Conservation (phyloP, 2,888 invertebrate species). For the Gastracanthus pulcherrimus region DNA sequence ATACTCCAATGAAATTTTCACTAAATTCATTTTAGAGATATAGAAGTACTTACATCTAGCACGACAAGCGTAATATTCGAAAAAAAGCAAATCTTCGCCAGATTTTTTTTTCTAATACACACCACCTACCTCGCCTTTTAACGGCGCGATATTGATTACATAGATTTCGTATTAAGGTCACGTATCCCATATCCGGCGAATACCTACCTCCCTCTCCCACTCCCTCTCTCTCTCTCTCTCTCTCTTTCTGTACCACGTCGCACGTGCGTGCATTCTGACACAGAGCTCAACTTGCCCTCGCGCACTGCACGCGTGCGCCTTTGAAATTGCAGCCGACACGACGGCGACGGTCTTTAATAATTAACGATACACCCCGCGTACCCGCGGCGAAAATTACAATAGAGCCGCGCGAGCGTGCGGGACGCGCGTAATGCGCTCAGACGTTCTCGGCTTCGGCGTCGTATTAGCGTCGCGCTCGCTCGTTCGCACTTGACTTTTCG, state of each 20-base stretch:
- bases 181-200: slow-evolving; percentile 6
- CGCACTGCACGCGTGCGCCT: too few species aligned
- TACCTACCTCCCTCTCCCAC: background rate
- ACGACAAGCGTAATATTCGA: too few species aligned
- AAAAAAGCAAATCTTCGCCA: too few species aligned
- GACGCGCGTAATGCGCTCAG: background rate
- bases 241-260: background rate
- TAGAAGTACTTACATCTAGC: too few species aligned
- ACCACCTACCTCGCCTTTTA: too few species aligned
- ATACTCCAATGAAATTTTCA: too few species aligned
- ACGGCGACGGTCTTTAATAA: slow-evolving; percentile 29
- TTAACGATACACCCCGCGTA: slow-evolving; percentile 27
- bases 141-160: slow-evolving; percentile 25
- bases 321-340: background rate
- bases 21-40: too few species aligned
- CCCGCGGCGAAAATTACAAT: slow-evolving; percentile 15
- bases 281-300: too few species aligned
- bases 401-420: background rate
- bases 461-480: background rate
- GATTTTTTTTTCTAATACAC: background rate
- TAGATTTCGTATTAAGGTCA: slow-evolving; percentile 13
- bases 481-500: background rate
- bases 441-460: background rate
- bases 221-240: background rate
- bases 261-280: too few species aligned